A percentile compares a stretch with the other conserved stretches of the same genome.
Evolutionary conservation across 2,797 vertebrate genomes (phyloP).

Genomic region (Acipenser transmontanus): DNA sequence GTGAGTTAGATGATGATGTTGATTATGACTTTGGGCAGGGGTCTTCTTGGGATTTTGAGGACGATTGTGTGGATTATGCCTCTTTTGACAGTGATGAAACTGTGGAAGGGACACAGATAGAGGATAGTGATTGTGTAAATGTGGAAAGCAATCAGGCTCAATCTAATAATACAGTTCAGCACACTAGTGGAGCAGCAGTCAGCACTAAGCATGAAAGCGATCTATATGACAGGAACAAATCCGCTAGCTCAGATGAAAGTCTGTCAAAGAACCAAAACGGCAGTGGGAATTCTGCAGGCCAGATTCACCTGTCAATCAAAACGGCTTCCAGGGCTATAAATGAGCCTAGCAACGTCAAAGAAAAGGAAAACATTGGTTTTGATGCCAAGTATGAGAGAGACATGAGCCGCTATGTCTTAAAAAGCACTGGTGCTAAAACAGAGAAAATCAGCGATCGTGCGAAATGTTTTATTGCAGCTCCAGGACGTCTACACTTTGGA

Average conservation of each 20-base stretch:
- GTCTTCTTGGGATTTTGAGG: slow-evolving; percentile 83
- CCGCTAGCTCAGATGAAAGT: slow-evolving; percentile 60
- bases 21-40: slow-evolving; percentile 80
- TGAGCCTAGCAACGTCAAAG: slow-evolving; percentile 59
- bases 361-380: slow-evolving; percentile 55
- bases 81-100: slow-evolving; percentile 83
- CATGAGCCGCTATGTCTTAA: slow-evolving; percentile 70
- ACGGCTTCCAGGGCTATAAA: slow-evolving; percentile 74
- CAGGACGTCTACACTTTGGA: slow-evolving; percentile 78
- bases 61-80: slow-evolving; percentile 89
- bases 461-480: slow-evolving; percentile 72
- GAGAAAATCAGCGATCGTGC: slow-evolving; percentile 52
- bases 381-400: slow-evolving; percentile 70
- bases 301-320: slow-evolving; percentile 83
- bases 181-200: slow-evolving; percentile 50
- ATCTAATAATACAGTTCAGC: slow-evolving; percentile 23
- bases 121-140: slow-evolving; percentile 38
- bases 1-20: slow-evolving; percentile 86
- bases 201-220: slow-evolving; percentile 72
- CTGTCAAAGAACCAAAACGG: slow-evolving; percentile 50
- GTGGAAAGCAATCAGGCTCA: slow-evolving; percentile 24
- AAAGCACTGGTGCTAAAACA: slow-evolving; percentile 63
- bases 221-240: slow-evolving; percentile 58
- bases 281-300: slow-evolving; percentile 49
- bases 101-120: slow-evolving; percentile 49